These are phyloP conservation scores for Cyclina sinensis DNA, from an alignment of 1,140 invertebrate species.

Conservation along the genomic window DNA sequence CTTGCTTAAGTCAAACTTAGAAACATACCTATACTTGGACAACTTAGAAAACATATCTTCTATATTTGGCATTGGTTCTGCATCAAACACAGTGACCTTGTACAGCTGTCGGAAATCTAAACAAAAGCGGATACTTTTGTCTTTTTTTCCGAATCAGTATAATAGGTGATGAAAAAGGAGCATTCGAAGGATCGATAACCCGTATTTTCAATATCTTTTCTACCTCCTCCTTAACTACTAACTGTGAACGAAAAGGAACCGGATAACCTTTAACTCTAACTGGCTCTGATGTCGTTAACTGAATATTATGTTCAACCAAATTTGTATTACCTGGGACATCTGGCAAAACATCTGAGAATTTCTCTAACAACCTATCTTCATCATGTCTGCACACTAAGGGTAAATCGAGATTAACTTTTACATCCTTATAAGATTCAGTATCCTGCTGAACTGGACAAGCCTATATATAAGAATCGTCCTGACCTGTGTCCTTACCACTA, in stretches of 20 bases:
- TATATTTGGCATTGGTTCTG: background rate
- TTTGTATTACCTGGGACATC: background rate
- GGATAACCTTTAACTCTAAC: background rate
- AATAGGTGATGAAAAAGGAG: background rate
- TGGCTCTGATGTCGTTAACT: slow-evolving; percentile 8
- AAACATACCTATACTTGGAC: background rate
- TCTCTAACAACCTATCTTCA: background rate
- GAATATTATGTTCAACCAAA: slow-evolving; percentile 6
- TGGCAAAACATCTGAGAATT: background rate
- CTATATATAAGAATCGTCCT: too few species aligned
- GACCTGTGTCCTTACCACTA: too few species aligned
- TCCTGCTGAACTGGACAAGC: too few species aligned
- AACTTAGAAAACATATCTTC: background rate
- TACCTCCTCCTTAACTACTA: background rate
- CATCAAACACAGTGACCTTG: background rate
- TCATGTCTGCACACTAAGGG: background rate
- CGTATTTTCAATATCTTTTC: background rate
- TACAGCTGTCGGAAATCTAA: background rate
- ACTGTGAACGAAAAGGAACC: background rate
- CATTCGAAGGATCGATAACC: background rate
- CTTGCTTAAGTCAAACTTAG: background rate
- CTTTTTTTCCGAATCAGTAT: background rate
- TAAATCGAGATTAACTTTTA: background rate
- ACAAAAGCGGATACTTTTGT: background rate
- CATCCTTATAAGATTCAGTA: background rate